phyloP scores from a whole-genome alignment of 2,113 vertebrate genomes.

The Silurus asotus region DNA sequence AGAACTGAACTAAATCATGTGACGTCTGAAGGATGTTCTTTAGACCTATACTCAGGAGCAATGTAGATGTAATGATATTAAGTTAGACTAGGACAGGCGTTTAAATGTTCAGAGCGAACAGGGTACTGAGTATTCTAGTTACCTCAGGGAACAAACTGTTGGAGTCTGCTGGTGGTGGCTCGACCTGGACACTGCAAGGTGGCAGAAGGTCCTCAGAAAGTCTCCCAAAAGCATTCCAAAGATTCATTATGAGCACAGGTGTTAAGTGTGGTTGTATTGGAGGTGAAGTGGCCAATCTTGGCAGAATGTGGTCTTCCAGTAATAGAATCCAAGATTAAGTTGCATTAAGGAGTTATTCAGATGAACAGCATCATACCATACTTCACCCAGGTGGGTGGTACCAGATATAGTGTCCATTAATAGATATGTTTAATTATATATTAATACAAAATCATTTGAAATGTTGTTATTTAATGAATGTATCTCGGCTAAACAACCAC shows the following conservation, averaged over 20 bases:
- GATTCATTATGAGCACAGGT: neutral
- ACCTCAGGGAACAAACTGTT: neutral
- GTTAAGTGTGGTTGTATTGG: neutral
- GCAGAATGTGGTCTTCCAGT: neutral
- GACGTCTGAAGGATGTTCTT: conserved; percentile 1
- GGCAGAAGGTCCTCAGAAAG: neutral
- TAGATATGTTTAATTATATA: neutral
- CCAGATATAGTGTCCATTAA: neutral
- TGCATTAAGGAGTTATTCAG: neutral
- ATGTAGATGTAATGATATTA: neutral
- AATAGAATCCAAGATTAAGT: neutral
- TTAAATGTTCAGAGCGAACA: neutral
- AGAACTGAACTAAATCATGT: conserved; percentile 1
- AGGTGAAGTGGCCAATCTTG: neutral
- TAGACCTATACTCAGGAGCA: neutral
- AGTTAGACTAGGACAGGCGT: neutral
- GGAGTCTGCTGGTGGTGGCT: neutral
- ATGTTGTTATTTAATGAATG: no score
- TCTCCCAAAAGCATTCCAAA: no score
- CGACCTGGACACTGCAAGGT: neutral
- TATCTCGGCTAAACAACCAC: no score
- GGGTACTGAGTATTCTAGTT: neutral
- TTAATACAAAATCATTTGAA: no score
- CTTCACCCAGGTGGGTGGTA: neutral
- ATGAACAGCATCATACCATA: neutral